A percentile compares a stretch with the other conserved stretches of the same genome.
Evolutionary conservation across 2,113 vertebrate genomes (phyloP).

Genomic region (Datnioides undecimradiatus): DNA sequence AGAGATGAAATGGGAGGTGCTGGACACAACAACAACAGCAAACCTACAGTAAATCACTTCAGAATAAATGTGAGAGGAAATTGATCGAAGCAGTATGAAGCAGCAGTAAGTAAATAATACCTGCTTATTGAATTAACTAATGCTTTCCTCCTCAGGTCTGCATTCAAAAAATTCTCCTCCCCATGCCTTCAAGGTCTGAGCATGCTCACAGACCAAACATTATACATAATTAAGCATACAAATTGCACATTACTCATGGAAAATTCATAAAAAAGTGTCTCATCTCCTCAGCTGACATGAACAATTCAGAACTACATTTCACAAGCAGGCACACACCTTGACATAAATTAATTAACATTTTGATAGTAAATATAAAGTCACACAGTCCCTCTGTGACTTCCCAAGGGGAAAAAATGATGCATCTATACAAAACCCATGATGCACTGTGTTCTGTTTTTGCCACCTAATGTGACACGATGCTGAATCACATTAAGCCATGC

Average conservation of each 20-base stretch:
- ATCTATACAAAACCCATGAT: background rate
- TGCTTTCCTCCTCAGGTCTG: constrained; percentile 37
- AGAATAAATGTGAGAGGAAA: constrained; percentile 43
- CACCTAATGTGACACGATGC: constrained; percentile 9
- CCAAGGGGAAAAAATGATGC: constrained; percentile 4
- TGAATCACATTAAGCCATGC: constrained; percentile 15
- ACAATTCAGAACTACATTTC: constrained; percentile 21
- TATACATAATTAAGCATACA: constrained; percentile 58
- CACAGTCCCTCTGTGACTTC: background rate
- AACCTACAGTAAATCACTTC: constrained; percentile 34
- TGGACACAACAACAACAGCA: constrained; percentile 5
- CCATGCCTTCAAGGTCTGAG: constrained; percentile 32
- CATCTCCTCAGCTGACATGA: constrained; percentile 21
- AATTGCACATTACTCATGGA: constrained; percentile 51
- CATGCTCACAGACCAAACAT: constrained; percentile 20
- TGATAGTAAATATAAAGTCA: constrained; percentile 4
- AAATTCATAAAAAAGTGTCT: constrained; percentile 38
- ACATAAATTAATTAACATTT: constrained; percentile 12
- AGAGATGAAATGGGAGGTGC: constrained; percentile 4
- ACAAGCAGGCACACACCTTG: constrained; percentile 4
- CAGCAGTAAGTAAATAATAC: constrained; percentile 50
- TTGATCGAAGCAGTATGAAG: constrained; percentile 18
- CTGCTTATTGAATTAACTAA: constrained; percentile 52
- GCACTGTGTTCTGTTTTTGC: background rate
- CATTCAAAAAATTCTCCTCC: background rate